A percentile compares a stretch with the other conserved stretches of the same genome.
Evolutionary conservation across 2,888 invertebrate genomes (phyloP).

Genomic region (Anaspis maculata): DNA sequence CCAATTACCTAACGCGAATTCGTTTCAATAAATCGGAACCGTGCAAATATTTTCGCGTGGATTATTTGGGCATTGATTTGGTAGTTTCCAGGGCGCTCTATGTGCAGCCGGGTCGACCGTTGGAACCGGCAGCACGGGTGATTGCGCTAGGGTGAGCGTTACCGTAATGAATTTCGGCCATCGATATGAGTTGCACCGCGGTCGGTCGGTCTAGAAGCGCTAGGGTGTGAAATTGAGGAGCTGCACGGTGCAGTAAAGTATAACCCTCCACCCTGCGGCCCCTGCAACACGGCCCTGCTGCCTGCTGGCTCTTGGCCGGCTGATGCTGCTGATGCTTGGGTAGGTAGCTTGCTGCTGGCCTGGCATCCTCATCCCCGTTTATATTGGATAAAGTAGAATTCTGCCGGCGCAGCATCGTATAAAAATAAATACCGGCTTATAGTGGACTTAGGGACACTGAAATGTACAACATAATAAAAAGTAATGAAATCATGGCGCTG

Average conservation of each 20-base stretch:
- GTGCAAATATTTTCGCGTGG: too few species aligned
- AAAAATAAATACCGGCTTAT: slow-evolving; percentile 38
- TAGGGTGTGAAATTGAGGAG: slow-evolving; percentile 39
- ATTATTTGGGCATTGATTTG: too few species aligned
- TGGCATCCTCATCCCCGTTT: too few species aligned
- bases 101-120: too few species aligned
- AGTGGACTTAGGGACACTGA: slow-evolving; percentile 28
- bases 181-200: slow-evolving; percentile 38
- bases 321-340: too few species aligned
- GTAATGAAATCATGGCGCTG: slow-evolving; percentile 27
- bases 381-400: slow-evolving; percentile 32
- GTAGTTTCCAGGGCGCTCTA: too few species aligned
- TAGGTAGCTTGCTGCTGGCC: too few species aligned
- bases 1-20: too few species aligned
- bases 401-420: slow-evolving; percentile 32
- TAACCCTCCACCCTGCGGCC: slow-evolving; percentile 16
- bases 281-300: too few species aligned
- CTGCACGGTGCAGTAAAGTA: slow-evolving; percentile 37
- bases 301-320: too few species aligned
- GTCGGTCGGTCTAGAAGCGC: slow-evolving; percentile 29
- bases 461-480: slow-evolving; percentile 32
- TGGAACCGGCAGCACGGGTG: too few species aligned
- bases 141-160: slow-evolving; percentile 23
- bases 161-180: slow-evolving; percentile 39
- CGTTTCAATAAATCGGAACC: too few species aligned